These are phyloP conservation scores for Eristalinus aeneus DNA, from an alignment of 2,888 invertebrate species.

Conservation along the genomic window DNA sequence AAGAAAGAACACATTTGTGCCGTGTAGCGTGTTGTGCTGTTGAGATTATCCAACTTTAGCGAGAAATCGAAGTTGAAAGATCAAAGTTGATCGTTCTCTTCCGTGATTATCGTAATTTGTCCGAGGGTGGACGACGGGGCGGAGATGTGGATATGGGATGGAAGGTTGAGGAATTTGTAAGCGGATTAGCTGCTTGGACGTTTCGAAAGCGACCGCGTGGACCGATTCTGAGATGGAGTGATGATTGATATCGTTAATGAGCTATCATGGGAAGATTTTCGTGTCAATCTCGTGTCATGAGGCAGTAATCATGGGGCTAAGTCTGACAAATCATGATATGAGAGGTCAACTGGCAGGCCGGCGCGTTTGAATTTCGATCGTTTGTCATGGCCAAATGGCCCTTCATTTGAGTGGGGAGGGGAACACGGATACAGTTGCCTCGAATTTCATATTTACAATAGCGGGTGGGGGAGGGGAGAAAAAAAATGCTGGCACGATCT, in stretches of 20 bases:
- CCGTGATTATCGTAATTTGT: constrained; percentile 69
- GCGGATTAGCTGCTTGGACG: constrained; percentile 45
- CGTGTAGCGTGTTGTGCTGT: constrained; percentile 51
- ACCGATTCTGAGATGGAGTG: constrained; percentile 64
- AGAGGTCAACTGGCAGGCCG: constrained; percentile 40
- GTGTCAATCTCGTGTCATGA: constrained; percentile 70
- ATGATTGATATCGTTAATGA: constrained; percentile 71
- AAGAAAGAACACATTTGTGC: constrained; percentile 63
- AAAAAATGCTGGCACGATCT: background rate
- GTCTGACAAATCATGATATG: constrained; percentile 68
- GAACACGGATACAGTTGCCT: background rate
- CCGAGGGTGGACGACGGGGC: constrained; percentile 12
- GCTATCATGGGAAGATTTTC: constrained; percentile 68
- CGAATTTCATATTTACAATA: background rate
- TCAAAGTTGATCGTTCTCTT: constrained; percentile 70
- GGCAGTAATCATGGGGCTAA: constrained; percentile 61
- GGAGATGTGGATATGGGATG: background rate
- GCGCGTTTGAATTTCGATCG: constrained; percentile 7
- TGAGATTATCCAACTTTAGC: constrained; percentile 69
- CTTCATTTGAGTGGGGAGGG: background rate
- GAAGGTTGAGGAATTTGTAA: constrained; percentile 31
- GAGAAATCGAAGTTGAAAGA: constrained; percentile 70
- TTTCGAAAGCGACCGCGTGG: constrained; percentile 61
- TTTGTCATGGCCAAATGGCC: constrained; percentile 2
- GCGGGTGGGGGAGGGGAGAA: background rate